These are phyloP conservation scores for Corythaeola cristata DNA, from an alignment of 2,113 vertebrate species.

Conservation along the genomic window DNA sequence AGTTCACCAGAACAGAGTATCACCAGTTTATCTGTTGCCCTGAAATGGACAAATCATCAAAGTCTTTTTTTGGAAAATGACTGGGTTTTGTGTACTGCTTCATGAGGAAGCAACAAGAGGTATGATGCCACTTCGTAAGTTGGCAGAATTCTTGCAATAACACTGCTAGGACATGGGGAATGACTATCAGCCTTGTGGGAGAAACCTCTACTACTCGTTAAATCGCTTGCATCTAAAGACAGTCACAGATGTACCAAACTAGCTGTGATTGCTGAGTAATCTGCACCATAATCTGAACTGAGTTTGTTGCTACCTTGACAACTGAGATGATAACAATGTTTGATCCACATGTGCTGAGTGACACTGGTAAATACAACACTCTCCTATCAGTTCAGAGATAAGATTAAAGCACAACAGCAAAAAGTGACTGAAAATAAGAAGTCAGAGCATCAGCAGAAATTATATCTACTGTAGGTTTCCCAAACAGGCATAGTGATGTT, in stretches of 20 bases:
- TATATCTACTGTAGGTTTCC: neutral
- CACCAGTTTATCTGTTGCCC: no score
- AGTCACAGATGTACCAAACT: neutral
- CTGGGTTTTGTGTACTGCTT: neutral
- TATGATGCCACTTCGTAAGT: neutral
- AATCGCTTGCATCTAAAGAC: neutral
- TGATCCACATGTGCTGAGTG: neutral
- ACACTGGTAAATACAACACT: neutral
- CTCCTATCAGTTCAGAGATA: neutral
- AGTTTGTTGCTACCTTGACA: neutral
- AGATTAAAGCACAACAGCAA: neutral
- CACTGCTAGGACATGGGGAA: neutral
- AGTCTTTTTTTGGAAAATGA: no score
- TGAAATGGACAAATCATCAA: no score
- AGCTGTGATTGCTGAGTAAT: neutral
- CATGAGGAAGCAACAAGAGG: neutral
- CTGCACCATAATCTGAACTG: neutral
- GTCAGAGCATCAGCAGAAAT: neutral
- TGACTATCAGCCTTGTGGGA: neutral
- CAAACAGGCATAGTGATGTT: neutral
- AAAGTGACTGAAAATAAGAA: neutral
- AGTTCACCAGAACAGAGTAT: no score
- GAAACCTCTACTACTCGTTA: neutral
- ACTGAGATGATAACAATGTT: neutral
- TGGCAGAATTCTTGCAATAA: neutral